Conservation (phyloP, 1,140 invertebrate genomes). For the Cotesia chilonis region DNA sequence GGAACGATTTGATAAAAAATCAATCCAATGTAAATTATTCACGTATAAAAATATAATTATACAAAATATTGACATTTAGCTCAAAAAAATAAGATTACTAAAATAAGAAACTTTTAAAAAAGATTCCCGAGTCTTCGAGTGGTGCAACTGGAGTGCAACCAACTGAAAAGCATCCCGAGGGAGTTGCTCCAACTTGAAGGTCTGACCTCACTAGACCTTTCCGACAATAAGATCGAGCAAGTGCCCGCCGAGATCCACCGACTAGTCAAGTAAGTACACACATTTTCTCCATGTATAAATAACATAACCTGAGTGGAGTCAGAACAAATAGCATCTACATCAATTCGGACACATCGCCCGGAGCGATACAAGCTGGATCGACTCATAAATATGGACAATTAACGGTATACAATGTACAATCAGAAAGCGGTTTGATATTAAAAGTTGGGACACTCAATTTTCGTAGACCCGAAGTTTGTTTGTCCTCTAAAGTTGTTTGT, state of each 20-base stretch:
- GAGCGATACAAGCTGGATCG: not conserved
- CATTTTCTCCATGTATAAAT: not conserved
- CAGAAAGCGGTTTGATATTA: constrained; percentile 20
- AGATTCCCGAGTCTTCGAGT: constrained; percentile 68
- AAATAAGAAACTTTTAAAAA: constrained; percentile 20
- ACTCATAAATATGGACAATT: not conserved
- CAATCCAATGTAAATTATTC: too few relatives aligned
- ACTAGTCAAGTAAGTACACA: constrained; percentile 72
- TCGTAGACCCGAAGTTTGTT: constrained; percentile 31
- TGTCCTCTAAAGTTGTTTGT: not conserved
- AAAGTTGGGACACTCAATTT: constrained; percentile 37
- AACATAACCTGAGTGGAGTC: too few relatives aligned
- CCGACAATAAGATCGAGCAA: constrained; percentile 72
- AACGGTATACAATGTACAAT: not conserved
- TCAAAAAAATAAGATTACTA: constrained; percentile 4
- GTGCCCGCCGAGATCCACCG: constrained; percentile 71
- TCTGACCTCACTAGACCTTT: constrained; percentile 74
- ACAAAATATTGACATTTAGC: too few relatives aligned
- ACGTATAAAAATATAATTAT: too few relatives aligned
- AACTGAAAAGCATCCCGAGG: constrained; percentile 68
- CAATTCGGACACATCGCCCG: not conserved
- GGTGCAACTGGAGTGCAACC: constrained; percentile 70
- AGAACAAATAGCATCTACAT: too few relatives aligned
- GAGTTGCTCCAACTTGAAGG: constrained; percentile 69
- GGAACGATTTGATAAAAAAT: too few relatives aligned